Percentiles rank a stretch among this genome's conserved stretches.
phyloP scores from a whole-genome alignment of 2,797 vertebrate genomes.

The Heliangelus exortis region DNA sequence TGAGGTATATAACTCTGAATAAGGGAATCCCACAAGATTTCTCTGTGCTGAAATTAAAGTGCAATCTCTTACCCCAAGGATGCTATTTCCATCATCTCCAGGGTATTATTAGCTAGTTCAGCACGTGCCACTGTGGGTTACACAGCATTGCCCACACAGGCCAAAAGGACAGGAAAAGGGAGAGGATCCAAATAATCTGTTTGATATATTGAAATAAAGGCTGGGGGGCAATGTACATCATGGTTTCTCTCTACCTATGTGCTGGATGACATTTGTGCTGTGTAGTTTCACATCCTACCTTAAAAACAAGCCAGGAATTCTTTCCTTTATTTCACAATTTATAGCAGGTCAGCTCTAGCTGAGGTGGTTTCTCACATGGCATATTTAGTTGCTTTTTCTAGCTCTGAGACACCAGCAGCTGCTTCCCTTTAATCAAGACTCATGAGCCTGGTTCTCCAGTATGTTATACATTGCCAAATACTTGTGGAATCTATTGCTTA shows the following conservation, averaged over 20 bases:
- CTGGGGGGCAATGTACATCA: background rate
- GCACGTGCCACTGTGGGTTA: conserved; percentile 14
- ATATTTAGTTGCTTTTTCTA: conserved; percentile 42
- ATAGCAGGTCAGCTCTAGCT: conserved; percentile 40
- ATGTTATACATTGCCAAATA: conserved; percentile 13
- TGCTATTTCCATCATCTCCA: conserved; percentile 52
- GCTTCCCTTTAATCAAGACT: conserved; percentile 53
- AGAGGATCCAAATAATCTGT: background rate
- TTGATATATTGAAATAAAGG: background rate
- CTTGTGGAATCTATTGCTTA: conserved; percentile 29
- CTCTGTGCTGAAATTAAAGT: conserved; percentile 53
- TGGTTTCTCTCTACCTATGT: background rate
- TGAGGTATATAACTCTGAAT: conserved; percentile 46
- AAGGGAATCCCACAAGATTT: conserved; percentile 65
- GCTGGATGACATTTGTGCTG: background rate
- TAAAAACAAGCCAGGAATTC: conserved; percentile 19
- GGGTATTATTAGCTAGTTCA: conserved; percentile 51
- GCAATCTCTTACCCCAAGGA: conserved; percentile 48
- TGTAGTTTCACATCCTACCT: conserved; percentile 14
- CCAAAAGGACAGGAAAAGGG: conserved; percentile 37
- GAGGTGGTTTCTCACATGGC: conserved; percentile 39
- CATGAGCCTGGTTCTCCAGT: background rate
- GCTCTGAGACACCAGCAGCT: conserved; percentile 43
- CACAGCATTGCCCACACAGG: conserved; percentile 29
- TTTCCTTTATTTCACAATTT: conserved; percentile 38